A percentile compares a stretch with the other conserved stretches of the same genome.
Evolutionary conservation across 2,113 vertebrate genomes (phyloP).

Genomic region (Fregata magnificens): DNA sequence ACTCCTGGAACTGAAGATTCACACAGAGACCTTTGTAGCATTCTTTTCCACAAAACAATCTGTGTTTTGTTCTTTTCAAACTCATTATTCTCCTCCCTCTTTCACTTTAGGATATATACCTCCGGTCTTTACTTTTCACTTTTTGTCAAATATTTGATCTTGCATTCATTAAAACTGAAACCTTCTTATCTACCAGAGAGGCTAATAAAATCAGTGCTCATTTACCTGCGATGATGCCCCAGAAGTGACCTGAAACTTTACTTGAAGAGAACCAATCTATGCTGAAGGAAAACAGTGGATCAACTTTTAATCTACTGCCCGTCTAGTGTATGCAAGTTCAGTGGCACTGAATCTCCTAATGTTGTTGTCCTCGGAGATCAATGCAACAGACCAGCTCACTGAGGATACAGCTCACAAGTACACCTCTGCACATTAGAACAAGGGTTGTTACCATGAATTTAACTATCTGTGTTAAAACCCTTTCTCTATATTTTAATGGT

Average conservation of each 20-base stretch:
- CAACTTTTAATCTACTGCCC: neutral
- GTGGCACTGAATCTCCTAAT: neutral
- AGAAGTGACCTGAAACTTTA: slow-evolving; percentile 51
- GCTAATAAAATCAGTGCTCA: slow-evolving; percentile 54
- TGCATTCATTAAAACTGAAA: slow-evolving; percentile 49
- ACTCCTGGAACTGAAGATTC: neutral
- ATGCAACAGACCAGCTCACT: neutral
- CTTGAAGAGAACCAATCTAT: neutral
- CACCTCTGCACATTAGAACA: neutral
- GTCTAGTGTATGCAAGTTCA: neutral
- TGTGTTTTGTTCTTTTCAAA: neutral
- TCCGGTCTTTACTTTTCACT: slow-evolving; percentile 66
- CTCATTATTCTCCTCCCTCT: neutral
- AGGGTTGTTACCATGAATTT: neutral
- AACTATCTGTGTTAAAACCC: neutral
- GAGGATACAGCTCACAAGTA: neutral
- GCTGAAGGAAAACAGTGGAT: neutral
- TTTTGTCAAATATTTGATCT: slow-evolving; percentile 68
- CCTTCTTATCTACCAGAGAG: slow-evolving; percentile 59
- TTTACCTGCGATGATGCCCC: slow-evolving; percentile 26
- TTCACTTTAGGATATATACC: neutral
- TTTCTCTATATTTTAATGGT: neutral
- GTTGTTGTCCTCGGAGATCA: neutral
- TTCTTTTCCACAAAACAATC: neutral
- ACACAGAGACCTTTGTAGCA: neutral